A percentile compares a stretch with the other conserved stretches of the same genome.
Evolutionary conservation across 1,140 invertebrate species (phyloP).

Genomic region (Leptinotarsa defecta): DNA sequence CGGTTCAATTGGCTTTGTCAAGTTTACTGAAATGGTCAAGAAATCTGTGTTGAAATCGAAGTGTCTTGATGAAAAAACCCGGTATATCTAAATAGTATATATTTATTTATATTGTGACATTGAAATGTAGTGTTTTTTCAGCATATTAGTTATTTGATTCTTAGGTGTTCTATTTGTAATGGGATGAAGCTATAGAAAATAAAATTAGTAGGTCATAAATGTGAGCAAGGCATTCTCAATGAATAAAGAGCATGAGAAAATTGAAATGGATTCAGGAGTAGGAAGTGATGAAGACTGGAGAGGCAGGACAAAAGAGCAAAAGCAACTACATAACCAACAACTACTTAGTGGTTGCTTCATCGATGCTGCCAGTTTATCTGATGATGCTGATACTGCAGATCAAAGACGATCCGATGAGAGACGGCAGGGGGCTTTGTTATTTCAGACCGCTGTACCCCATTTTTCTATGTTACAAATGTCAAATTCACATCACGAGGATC

Average conservation of each 20-base stretch:
- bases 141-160: neutral
- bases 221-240: slow-evolving; percentile 24
- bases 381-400: slow-evolving; percentile 59
- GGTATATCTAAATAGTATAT: neutral
- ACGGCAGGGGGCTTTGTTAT: slow-evolving; percentile 63
- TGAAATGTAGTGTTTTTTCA: slow-evolving; percentile 5
- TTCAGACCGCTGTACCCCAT: slow-evolving; percentile 66
- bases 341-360: slow-evolving; percentile 67
- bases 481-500: slow-evolving; percentile 28
- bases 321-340: slow-evolving; percentile 72
- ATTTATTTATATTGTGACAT: neutral
- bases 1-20: neutral
- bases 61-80: neutral
- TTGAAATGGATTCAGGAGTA: slow-evolving; percentile 64
- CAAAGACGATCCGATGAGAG: slow-evolving; percentile 64
- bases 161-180: neutral
- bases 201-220: slow-evolving; percentile 23
- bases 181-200: slow-evolving; percentile 17
- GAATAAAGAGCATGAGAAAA: slow-evolving; percentile 44
- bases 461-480: slow-evolving; percentile 52
- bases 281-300: slow-evolving; percentile 61
- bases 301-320: slow-evolving; percentile 68
- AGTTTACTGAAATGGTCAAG: neutral
- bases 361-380: slow-evolving; percentile 72
- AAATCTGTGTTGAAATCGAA: neutral